Percentiles rank a stretch among this genome's conserved stretches.
Conservation (phyloP, 2,888 invertebrate genomes). For the Drosophila paramelanica region DNA sequence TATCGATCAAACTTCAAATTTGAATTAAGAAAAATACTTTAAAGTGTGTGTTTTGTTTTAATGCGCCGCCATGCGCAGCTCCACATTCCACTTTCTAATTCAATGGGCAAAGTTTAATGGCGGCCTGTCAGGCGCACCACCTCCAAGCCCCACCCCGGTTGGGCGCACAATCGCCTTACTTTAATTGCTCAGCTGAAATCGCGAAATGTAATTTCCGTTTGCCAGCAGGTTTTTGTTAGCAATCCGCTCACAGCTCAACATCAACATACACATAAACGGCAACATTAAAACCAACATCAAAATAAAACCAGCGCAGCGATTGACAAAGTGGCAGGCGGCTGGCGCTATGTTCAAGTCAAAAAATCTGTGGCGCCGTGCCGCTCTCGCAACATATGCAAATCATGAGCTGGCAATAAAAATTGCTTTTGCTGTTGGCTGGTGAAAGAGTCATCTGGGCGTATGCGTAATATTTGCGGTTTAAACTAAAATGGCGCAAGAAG, state of each 20-base stretch:
- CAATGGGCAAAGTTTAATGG: slow-evolving; percentile 54
- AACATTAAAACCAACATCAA: slow-evolving; percentile 30
- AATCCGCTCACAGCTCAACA: slow-evolving; percentile 56
- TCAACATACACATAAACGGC: slow-evolving; percentile 42
- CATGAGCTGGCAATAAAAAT: slow-evolving; percentile 28
- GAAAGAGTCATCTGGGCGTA: slow-evolving; percentile 45
- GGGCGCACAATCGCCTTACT: slow-evolving; percentile 8
- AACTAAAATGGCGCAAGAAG: slow-evolving; percentile 35
- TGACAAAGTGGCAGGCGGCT: slow-evolving; percentile 29
- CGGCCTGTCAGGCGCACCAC: slow-evolving; percentile 9
- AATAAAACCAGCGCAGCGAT: slow-evolving; percentile 33
- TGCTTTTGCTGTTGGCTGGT: background rate
- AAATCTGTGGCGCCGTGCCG: slow-evolving; percentile 23
- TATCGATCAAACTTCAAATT: slow-evolving; percentile 85
- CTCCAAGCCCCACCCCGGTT: background rate
- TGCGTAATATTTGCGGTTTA: slow-evolving; percentile 59
- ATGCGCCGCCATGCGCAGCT: slow-evolving; percentile 11
- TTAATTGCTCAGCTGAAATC: slow-evolving; percentile 63
- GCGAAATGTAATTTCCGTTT: slow-evolving; percentile 74
- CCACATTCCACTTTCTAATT: slow-evolving; percentile 60
- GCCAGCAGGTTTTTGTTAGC: slow-evolving; percentile 39
- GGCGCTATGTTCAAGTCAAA: slow-evolving; percentile 13
- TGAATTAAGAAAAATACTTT: slow-evolving; percentile 73
- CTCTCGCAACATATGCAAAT: slow-evolving; percentile 24
- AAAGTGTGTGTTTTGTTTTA: slow-evolving; percentile 66